Evolutionary conservation across 2,113 vertebrate genomes (phyloP).

Genomic region (Spea multiplicata): DNA sequence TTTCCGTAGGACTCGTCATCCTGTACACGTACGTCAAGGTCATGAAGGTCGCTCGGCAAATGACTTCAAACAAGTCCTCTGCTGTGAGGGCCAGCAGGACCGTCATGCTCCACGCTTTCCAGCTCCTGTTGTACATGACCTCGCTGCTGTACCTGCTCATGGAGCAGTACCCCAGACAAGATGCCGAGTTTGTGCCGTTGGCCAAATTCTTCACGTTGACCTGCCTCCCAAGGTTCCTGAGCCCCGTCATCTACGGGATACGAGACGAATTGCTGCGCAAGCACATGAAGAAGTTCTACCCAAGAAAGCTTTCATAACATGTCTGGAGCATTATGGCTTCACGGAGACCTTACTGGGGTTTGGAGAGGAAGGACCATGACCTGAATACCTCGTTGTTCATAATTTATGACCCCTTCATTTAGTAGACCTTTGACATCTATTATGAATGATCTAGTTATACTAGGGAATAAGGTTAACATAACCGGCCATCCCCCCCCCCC

Average conservation of each 20-base stretch:
- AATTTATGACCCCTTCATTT: too few species aligned
- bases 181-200: background rate
- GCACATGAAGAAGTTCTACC: background rate
- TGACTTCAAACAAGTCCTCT: background rate
- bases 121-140: background rate
- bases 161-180: background rate
- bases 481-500: background rate
- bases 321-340: background rate
- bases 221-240: constrained; percentile 18
- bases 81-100: background rate
- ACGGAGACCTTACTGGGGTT: too few species aligned
- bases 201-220: background rate
- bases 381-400: too few species aligned
- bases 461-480: too few species aligned
- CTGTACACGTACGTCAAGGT: constrained; percentile 5
- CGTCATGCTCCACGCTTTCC: constrained; percentile 8
- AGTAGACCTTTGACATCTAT: too few species aligned
- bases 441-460: too few species aligned
- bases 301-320: background rate
- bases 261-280: constrained; percentile 21
- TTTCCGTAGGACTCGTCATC: background rate
- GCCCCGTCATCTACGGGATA: constrained; percentile 29
- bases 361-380: too few species aligned
- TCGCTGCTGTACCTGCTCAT: background rate
- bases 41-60: background rate